Evolutionary conservation across 2,113 vertebrate genomes (phyloP).

Genomic region (Scartelaos histophorus): DNA sequence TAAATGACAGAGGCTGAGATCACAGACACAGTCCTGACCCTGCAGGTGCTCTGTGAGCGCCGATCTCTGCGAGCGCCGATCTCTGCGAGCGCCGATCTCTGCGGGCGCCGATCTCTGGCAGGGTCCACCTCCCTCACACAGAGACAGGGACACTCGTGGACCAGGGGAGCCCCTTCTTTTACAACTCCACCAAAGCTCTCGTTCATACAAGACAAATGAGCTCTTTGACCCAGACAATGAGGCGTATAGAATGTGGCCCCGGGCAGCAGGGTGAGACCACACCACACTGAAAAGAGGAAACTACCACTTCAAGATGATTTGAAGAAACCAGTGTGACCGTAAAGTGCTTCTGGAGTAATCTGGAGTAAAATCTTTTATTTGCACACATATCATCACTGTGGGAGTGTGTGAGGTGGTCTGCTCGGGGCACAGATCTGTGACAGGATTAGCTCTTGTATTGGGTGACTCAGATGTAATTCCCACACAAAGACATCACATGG

Average conservation of each 20-base stretch:
- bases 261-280: not conserved
- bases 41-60: too few relatives aligned
- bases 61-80: too few relatives aligned
- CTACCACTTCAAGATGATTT: not conserved
- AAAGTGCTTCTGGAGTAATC: not conserved
- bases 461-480: not conserved
- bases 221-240: not conserved
- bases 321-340: not conserved
- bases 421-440: not conserved
- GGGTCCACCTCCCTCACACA: too few relatives aligned
- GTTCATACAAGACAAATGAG: not conserved
- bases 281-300: not conserved
- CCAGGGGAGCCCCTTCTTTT: not conserved
- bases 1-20: too few relatives aligned
- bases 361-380: not conserved
- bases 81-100: too few relatives aligned
- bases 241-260: not conserved
- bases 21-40: too few relatives aligned
- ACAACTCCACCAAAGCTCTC: not conserved
- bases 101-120: too few relatives aligned
- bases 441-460: not conserved
- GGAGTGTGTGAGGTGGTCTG: not conserved
- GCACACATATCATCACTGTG: not conserved
- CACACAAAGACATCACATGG: conserved; percentile 1
- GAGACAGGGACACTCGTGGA: not conserved